Evolutionary conservation across 2,888 invertebrate genomes (phyloP).

Genomic region (Mythimna pallens): DNA sequence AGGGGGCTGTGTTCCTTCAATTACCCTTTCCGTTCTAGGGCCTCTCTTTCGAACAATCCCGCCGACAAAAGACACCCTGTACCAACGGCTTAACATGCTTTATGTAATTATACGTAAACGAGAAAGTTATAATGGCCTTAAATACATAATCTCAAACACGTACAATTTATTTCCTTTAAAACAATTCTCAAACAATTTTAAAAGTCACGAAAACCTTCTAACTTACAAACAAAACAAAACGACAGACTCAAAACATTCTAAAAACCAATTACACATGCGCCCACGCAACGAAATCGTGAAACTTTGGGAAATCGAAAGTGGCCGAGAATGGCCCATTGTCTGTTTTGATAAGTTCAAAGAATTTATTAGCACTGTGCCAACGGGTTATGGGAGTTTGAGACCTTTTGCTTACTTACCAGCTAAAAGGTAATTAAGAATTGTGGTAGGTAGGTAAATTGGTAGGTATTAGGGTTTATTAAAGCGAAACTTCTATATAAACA

Average conservation of each 20-base stretch:
- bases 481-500: background rate
- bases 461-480: background rate
- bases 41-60: too few species aligned
- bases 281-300: conserved; percentile 63
- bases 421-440: background rate
- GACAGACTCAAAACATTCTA: conserved; percentile 48
- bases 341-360: conserved; percentile 52
- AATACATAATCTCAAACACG: conserved; percentile 4
- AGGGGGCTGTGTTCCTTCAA: too few species aligned
- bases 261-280: conserved; percentile 58
- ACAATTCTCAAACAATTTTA: conserved; percentile 12
- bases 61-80: too few species aligned
- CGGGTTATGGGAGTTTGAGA: conserved; percentile 39
- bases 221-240: conserved; percentile 48
- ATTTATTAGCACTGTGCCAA: conserved; percentile 58
- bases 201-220: conserved; percentile 19
- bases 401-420: conserved; percentile 29
- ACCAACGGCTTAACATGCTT: background rate
- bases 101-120: background rate
- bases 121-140: conserved; percentile 26
- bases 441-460: conserved; percentile 8
- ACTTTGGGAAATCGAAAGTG: conserved; percentile 71
- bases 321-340: conserved; percentile 58
- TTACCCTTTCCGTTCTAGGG: too few species aligned
- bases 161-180: background rate